phyloP scores from a whole-genome alignment of 2,113 vertebrate species.

The Notechis scutatus region DNA sequence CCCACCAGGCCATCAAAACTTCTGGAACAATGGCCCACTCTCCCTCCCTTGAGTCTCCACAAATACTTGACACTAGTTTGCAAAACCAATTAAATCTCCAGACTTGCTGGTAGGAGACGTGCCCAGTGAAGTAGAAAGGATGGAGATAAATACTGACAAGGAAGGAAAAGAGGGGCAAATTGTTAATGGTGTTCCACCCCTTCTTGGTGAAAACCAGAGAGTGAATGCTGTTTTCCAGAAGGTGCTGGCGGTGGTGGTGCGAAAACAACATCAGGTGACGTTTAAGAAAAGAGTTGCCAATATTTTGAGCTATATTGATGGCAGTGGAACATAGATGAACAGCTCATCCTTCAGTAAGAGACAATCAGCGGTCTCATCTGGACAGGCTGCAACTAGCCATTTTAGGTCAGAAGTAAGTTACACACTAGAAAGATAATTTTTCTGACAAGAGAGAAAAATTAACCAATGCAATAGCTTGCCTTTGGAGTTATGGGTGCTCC shows the following conservation, averaged over 20 bases:
- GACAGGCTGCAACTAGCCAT: background rate
- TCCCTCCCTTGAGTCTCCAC: background rate
- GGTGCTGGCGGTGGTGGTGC: background rate
- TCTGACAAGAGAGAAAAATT: background rate
- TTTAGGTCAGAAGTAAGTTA: background rate
- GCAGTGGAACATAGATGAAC: background rate
- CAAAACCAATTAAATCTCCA: slow-evolving; percentile 28
- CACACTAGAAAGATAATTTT: background rate
- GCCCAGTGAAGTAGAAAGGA: slow-evolving; percentile 28
- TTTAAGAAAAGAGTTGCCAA: background rate
- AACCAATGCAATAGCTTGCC: background rate
- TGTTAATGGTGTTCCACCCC: slow-evolving; percentile 5
- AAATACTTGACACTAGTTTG: slow-evolving; percentile 20
- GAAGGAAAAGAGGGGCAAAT: background rate
- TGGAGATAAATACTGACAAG: slow-evolving; percentile 17
- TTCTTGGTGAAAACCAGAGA: background rate
- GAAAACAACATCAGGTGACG: background rate
- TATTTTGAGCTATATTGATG: background rate
- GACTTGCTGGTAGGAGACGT: slow-evolving; percentile 6
- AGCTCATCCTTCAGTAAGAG: background rate
- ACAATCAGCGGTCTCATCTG: background rate
- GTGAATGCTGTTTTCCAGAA: background rate
- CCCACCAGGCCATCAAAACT: background rate
- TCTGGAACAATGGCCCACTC: slow-evolving; percentile 12
- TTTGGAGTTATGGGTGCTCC: too few species aligned